A percentile compares a stretch with the other conserved stretches of the same genome.
These are phyloP conservation scores for Synchiropus splendidus DNA, from an alignment of 2,113 vertebrate genomes.

Conservation along the genomic window DNA sequence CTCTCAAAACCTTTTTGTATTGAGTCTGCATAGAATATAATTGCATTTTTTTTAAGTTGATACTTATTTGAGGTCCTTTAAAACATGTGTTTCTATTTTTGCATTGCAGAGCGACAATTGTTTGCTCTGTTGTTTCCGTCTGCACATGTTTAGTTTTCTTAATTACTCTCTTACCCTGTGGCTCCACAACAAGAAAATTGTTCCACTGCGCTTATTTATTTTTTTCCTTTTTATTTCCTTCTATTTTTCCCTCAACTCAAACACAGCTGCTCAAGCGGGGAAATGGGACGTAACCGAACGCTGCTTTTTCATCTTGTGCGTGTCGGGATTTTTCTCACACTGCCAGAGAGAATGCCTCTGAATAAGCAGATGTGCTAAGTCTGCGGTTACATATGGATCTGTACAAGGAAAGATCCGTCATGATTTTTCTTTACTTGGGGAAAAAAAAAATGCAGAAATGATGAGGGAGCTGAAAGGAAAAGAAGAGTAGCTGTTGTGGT, in stretches of 20 bases:
- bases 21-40: too few relatives aligned
- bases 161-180: constrained; percentile 39
- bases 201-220: constrained; percentile 30
- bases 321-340: constrained; percentile 39
- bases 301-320: constrained; percentile 36
- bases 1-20: too few relatives aligned
- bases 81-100: too few relatives aligned
- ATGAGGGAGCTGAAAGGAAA: constrained; percentile 30
- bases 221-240: constrained; percentile 8
- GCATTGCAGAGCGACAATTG: too few relatives aligned
- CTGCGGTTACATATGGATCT: constrained; percentile 50
- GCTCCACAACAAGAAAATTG: constrained; percentile 28
- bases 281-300: constrained; percentile 21
- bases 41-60: too few relatives aligned
- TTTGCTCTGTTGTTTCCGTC: too few relatives aligned
- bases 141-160: constrained; percentile 9
- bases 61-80: too few relatives aligned
- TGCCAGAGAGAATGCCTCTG: constrained; percentile 16
- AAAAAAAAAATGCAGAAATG: constrained; percentile 8
- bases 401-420: constrained; percentile 50
- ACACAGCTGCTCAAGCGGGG: constrained; percentile 34
- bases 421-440: constrained; percentile 35
- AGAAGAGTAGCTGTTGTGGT: constrained; percentile 37
- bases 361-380: constrained; percentile 46
- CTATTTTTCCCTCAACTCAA: constrained; percentile 13